Base-by-base conservation (phyloP, 2,888 invertebrate genomes). In the Arge pagana region DNA sequence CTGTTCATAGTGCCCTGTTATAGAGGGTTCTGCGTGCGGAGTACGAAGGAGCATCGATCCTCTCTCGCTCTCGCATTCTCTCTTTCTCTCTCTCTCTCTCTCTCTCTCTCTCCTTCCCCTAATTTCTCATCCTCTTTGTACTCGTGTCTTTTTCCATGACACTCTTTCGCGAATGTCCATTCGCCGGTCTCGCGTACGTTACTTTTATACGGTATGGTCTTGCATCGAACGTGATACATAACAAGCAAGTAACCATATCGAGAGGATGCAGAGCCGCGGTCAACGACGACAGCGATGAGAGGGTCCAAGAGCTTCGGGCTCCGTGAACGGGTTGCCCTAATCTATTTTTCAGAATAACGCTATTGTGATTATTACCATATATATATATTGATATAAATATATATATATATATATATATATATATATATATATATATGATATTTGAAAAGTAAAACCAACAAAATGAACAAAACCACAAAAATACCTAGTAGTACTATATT, bases 291-390 rank as follows among this genome's bases (percentile, higher is more conserved):
- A 3, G 28, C 13, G 40, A 21, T 48, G 24, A 41, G 23, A 19
- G 26, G 37, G 39, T 53, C 51, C 50, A 50, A 54, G 56, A 57
- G 62, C 62, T 71, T 67, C 66, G 71, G 63, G 61, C 68, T 71
- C 71, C 73, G 73, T 70, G 68, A 64, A 65, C 62, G 71, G 71
- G 66, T n/a, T n/a, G 67, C 67, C 74, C 74, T 70, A 57, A 72
- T 75, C 75, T 75, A 75, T 74, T 75, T 74, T 74, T 74, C 74
- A 74, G 71, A 74, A 73, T 74, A n/a, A 74, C 69, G 74, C 72
- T 74, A 74, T 74, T 72, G 74, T 74, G 74, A 74, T 75, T 74
- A 74, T 70, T 72, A 72, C 70, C 70, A 72, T 72, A 52, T 52
- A 74, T 71, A 63, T n/a, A 71, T 71, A 68, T 58, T 58, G 56